Evolutionary conservation across 2,888 invertebrate species (phyloP).

Genomic region (Microctonus hyperodae): DNA sequence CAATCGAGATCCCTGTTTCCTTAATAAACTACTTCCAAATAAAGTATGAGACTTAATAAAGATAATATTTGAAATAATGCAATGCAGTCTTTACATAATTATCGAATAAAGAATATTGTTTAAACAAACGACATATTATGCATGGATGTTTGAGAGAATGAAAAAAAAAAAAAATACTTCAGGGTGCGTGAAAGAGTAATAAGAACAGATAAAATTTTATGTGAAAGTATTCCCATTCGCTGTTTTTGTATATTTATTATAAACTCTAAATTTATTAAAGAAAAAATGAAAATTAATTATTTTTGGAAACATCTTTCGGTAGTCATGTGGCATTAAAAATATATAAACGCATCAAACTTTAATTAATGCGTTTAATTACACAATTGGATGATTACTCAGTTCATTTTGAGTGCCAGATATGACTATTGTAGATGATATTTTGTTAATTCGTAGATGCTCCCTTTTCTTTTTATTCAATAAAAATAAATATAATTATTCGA

Average conservation of each 20-base stretch:
- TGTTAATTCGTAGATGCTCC: conserved; percentile 51
- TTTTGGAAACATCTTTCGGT: conserved; percentile 53
- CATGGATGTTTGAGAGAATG: conserved; percentile 34
- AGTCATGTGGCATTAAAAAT: conserved; percentile 58
- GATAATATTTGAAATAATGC: conserved; percentile 27
- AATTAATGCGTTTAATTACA: conserved; percentile 30
- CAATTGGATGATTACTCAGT: conserved; percentile 38
- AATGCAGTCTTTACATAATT: conserved; percentile 4
- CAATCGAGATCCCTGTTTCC: conserved; percentile 58
- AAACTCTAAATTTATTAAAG: conserved; percentile 50
- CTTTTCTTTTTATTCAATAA: conserved; percentile 37
- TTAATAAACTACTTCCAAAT: conserved; percentile 53
- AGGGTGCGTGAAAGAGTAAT: conserved; percentile 30
- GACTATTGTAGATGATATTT: conserved; percentile 56
- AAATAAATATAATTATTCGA: conserved; percentile 22
- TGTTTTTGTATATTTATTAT: conserved; percentile 51
- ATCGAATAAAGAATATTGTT: conserved; percentile 13
- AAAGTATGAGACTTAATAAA: conserved; percentile 50
- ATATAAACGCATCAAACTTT: conserved; percentile 27
- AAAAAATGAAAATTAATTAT: conserved; percentile 39
- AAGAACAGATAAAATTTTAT: conserved; percentile 44
- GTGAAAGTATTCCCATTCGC: conserved; percentile 47
- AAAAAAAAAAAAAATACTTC: neutral
- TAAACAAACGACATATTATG: conserved; percentile 7
- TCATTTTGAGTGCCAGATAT: conserved; percentile 53